These are phyloP conservation scores for Frankliniella intonsa DNA, from an alignment of 2,888 invertebrate genomes.

Conservation along the genomic window DNA sequence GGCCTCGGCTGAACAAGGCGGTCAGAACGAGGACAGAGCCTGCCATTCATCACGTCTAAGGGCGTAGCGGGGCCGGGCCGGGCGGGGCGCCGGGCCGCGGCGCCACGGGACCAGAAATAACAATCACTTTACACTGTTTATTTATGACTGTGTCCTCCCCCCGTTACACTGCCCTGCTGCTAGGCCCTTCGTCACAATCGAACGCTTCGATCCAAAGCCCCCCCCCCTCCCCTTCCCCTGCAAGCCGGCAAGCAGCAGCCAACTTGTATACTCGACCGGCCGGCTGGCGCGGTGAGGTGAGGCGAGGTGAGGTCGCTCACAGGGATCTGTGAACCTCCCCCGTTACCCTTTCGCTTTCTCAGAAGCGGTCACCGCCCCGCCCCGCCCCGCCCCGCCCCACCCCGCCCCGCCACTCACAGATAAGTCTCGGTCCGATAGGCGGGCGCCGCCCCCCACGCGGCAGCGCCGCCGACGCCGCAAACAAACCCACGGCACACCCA, in stretches of 20 bases:
- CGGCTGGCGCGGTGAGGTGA: too few relatives aligned
- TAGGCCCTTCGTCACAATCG: neutral
- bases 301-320: too few relatives aligned
- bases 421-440: neutral
- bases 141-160: neutral
- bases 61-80: too few relatives aligned
- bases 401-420: neutral
- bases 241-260: neutral
- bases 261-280: too few relatives aligned
- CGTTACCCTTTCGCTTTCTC: neutral
- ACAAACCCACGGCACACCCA: neutral
- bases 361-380: neutral
- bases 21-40: too few relatives aligned
- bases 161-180: neutral
- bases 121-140: too few relatives aligned
- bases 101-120: too few relatives aligned
- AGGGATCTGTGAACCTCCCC: too few relatives aligned
- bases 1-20: too few relatives aligned
- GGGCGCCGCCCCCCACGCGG: neutral
- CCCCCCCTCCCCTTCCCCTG: neutral
- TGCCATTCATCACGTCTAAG: too few relatives aligned
- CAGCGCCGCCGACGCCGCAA: neutral
- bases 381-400: neutral
- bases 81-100: too few relatives aligned
- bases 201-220: neutral